Conservation (phyloP, 2,797 vertebrate genomes). For the Paratrypauchen microcephalus region DNA sequence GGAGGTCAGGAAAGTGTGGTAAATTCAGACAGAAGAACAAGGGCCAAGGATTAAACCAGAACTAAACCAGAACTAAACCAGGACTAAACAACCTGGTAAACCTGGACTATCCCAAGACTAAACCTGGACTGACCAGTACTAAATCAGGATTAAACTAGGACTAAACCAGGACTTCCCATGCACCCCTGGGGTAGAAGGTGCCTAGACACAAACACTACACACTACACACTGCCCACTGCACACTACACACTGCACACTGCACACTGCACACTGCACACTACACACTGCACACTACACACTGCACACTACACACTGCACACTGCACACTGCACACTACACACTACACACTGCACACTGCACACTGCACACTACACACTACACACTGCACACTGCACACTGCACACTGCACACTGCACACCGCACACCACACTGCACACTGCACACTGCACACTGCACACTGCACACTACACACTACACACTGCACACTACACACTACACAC, state of each 20-base stretch:
- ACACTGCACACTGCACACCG: slow-evolving; percentile 27
- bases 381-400: slow-evolving; percentile 25
- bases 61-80: too few relatives aligned
- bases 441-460: slow-evolving; percentile 28
- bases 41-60: too few relatives aligned
- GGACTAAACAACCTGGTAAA: too few relatives aligned
- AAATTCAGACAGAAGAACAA: too few relatives aligned
- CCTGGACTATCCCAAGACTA: too few relatives aligned
- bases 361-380: slow-evolving; percentile 28
- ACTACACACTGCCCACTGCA: slow-evolving; percentile 28
- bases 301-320: slow-evolving; percentile 30
- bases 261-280: slow-evolving; percentile 21
- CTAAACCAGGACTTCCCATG: too few relatives aligned
- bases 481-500: slow-evolving; percentile 6
- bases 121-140: too few relatives aligned
- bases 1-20: too few relatives aligned
- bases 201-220: too few relatives aligned
- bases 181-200: too few relatives aligned
- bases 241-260: slow-evolving; percentile 27
- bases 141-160: too few relatives aligned
- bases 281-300: slow-evolving; percentile 28
- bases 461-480: slow-evolving; percentile 30
- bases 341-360: slow-evolving; percentile 26
- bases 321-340: slow-evolving; percentile 20
- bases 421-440: slow-evolving; percentile 24